These are phyloP conservation scores for Melangyna quadrimaculata DNA, from an alignment of 2,888 invertebrate species.

Conservation along the genomic window DNA sequence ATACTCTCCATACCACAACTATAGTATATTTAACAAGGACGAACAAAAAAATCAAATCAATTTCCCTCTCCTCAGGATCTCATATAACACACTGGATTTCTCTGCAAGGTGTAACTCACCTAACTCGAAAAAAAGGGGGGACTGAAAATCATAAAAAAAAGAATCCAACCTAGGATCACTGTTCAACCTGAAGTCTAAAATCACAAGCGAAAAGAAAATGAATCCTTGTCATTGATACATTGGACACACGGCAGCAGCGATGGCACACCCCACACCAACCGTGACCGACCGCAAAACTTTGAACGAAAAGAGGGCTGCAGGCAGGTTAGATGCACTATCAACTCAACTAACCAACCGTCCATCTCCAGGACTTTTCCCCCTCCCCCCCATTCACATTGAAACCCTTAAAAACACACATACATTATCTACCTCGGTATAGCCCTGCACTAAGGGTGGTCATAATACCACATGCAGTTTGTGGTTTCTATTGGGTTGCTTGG, in stretches of 20 bases:
- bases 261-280: slow-evolving; percentile 36
- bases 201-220: slow-evolving; percentile 66
- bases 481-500: slow-evolving; percentile 34
- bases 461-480: slow-evolving; percentile 66
- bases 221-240: slow-evolving; percentile 70
- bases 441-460: slow-evolving; percentile 16
- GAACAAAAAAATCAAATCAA: slow-evolving; percentile 51
- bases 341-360: slow-evolving; percentile 34
- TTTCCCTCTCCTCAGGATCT: slow-evolving; percentile 40
- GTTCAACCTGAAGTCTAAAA: slow-evolving; percentile 46
- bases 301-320: neutral
- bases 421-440: neutral
- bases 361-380: neutral
- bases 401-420: slow-evolving; percentile 16
- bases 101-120: slow-evolving; percentile 20
- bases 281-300: slow-evolving; percentile 28
- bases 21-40: slow-evolving; percentile 4
- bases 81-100: slow-evolving; percentile 37
- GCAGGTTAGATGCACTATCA: slow-evolving; percentile 39
- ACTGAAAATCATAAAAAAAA: neutral
- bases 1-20: neutral
- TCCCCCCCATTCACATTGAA: neutral
- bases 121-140: neutral
- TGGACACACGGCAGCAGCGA: slow-evolving; percentile 27
- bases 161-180: slow-evolving; percentile 46